Base-by-base conservation (phyloP, 2,888 invertebrate genomes). In the Lepidocyrtinus sp. region DNA sequence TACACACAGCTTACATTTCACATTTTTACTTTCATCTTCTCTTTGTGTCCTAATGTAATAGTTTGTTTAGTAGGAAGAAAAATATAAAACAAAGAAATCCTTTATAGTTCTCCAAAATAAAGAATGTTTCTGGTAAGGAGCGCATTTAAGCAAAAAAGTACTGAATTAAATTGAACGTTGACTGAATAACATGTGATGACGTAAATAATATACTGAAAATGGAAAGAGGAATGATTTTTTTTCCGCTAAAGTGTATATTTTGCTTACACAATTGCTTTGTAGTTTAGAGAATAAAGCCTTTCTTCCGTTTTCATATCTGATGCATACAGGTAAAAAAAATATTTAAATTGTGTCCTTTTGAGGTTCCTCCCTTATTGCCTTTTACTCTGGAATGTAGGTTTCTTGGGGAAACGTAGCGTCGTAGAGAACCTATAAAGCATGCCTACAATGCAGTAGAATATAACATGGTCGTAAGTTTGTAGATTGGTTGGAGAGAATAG, bases 1-100 rank as follows among this genome's bases (percentile, higher is more conserved):
- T 73, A 73, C 68, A 59, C n/a, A n/a, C n/a, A 65, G 78, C 73
- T 73, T 78, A 62, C 68, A 78, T 78, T 78, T 78, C 78, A 69
- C 73, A 50, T 62, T 61, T 71, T 17, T 45, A 45, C 67, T 62
- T 26, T 19, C 61, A 36, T 72, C 65, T 67, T 61, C 45, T 46
- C 27, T 68, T 25, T 36, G 59, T 59, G 22, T 12, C 2, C 21
- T 59, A 59, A 59, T 59, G 59, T 59, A 59, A 59, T 69, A 59
- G 59, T 59, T 62, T 26, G 36, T 79, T 73, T 69, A 36, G 50
- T 22, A 76, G 59, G 50, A 67, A 72, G 61, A 63, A 22, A 19
- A 59, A 59, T 21, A 59, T 59, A 59, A 72, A 62, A 24, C 72
- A 74, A 67, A 65, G 72, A 27, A 75, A 74, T 21, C 27, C 24